These are phyloP conservation scores for Ornithorhynchus anatinus DNA, from an alignment of 2,113 vertebrate genomes.

Conservation along the genomic window DNA sequence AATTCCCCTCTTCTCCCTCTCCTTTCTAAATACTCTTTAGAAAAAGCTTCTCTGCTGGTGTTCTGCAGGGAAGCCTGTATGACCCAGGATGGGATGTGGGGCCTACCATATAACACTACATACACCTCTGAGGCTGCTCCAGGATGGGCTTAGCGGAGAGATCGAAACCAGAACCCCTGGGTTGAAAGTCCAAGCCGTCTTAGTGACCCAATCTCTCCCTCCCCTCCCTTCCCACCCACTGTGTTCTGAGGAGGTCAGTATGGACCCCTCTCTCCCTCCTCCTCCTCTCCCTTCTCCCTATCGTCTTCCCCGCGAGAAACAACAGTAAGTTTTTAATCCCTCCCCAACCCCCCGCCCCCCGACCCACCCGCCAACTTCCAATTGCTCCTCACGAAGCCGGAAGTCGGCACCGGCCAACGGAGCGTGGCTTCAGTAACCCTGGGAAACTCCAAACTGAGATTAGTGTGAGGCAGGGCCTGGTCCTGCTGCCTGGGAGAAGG, in stretches of 20 bases:
- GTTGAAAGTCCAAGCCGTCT: slow-evolving; percentile 25
- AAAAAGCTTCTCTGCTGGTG: slow-evolving; percentile 58
- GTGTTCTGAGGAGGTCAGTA: too few species aligned
- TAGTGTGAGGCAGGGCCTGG: not conserved
- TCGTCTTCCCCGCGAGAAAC: slow-evolving; percentile 37
- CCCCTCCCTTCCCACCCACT: too few species aligned
- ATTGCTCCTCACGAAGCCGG: slow-evolving; percentile 44
- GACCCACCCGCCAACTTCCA: slow-evolving; percentile 33
- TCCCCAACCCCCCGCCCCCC: slow-evolving; percentile 16
- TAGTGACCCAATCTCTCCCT: slow-evolving; percentile 22
- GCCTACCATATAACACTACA: slow-evolving; percentile 48
- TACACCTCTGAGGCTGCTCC: slow-evolving; percentile 37
- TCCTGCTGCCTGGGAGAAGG: slow-evolving; percentile 52
- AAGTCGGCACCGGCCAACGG: slow-evolving; percentile 49
- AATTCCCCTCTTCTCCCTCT: slow-evolving; percentile 28
- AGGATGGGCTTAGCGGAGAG: slow-evolving; percentile 15
- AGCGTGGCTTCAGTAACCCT: slow-evolving; percentile 56
- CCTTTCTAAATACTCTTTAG: slow-evolving; percentile 34
- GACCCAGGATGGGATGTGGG: slow-evolving; percentile 38
- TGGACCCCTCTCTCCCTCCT: slow-evolving; percentile 32
- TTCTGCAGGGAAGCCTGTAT: slow-evolving; percentile 40
- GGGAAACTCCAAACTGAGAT: slow-evolving; percentile 32
- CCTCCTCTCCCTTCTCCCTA: not conserved
- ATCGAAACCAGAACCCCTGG: slow-evolving; percentile 21
- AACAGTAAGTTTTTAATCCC: slow-evolving; percentile 51